Percentiles rank a stretch among this genome's conserved stretches.
Evolutionary conservation across 2,888 invertebrate genomes (phyloP).

Genomic region (Euclidia mi): DNA sequence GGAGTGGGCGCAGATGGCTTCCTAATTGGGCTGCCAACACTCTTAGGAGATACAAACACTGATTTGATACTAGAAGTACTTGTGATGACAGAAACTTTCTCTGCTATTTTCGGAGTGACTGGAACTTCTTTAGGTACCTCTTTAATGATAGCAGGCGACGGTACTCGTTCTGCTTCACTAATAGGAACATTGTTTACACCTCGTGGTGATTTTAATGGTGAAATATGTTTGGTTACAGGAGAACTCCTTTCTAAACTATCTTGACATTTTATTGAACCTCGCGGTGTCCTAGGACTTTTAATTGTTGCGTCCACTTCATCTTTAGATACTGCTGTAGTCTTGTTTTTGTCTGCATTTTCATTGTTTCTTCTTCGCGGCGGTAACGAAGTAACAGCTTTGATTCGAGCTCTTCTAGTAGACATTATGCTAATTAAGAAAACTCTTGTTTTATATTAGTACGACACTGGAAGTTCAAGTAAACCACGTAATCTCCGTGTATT

Average conservation of each 20-base stretch:
- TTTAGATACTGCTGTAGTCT: constrained; percentile 54
- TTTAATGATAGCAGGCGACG: constrained; percentile 33
- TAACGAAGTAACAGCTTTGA: constrained; percentile 93
- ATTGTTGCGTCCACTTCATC: constrained; percentile 57
- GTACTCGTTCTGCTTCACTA: constrained; percentile 34
- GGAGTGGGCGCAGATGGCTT: constrained; percentile 56
- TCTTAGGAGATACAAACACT: constrained; percentile 69
- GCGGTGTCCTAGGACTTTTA: constrained; percentile 67
- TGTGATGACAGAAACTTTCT: constrained; percentile 64
- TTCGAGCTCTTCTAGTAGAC: constrained; percentile 92
- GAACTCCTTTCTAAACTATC: constrained; percentile 41
- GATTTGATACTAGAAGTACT: constrained; percentile 51
- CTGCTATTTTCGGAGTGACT: constrained; percentile 43
- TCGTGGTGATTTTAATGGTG: constrained; percentile 53
- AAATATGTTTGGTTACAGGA: constrained; percentile 32
- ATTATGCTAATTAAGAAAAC: constrained; percentile 66
- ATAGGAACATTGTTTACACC: constrained; percentile 34
- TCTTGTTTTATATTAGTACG: neutral
- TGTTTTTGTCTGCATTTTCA: constrained; percentile 65
- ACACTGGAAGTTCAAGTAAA: too few species aligned
- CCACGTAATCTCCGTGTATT: too few species aligned
- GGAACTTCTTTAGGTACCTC: constrained; percentile 44
- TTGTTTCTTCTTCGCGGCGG: constrained; percentile 87
- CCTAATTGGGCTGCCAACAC: constrained; percentile 58
- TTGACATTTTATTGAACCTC: constrained; percentile 47